phyloP scores from a whole-genome alignment of 2,888 invertebrate genomes.

The Eupelmus urozonus region DNA sequence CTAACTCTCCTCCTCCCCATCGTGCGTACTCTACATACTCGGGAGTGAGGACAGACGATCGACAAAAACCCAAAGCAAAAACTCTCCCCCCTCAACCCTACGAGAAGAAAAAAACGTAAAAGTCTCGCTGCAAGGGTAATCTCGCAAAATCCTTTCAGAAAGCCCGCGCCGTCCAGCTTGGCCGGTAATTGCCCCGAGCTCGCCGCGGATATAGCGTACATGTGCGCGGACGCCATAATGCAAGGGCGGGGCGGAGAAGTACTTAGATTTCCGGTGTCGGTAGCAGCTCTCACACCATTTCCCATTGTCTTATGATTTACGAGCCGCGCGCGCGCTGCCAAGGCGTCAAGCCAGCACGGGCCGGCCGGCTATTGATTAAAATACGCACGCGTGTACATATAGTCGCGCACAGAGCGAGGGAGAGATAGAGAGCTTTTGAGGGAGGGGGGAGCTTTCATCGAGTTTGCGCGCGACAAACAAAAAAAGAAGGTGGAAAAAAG shows the following conservation, averaged over 20 bases:
- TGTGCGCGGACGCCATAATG: background rate
- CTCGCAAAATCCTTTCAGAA: slow-evolving; percentile 36
- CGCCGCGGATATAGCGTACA: background rate
- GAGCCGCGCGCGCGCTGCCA: slow-evolving; percentile 60
- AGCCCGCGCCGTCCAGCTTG: no score
- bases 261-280: slow-evolving; percentile 70
- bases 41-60: no score
- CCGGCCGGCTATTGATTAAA: slow-evolving; percentile 68
- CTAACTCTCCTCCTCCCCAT: background rate
- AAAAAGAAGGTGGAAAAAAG: slow-evolving; percentile 17
- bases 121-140: slow-evolving; percentile 39
- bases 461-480: background rate
- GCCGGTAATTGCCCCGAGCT: slow-evolving; percentile 22
- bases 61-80: no score
- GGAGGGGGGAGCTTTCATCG: slow-evolving; percentile 29
- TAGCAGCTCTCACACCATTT: slow-evolving; percentile 64
- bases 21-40: background rate
- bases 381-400: slow-evolving; percentile 57
- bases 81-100: background rate
- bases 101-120: background rate
- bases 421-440: background rate
- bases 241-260: slow-evolving; percentile 59
- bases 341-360: slow-evolving; percentile 65
- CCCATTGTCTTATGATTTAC: slow-evolving; percentile 75
- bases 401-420: background rate